A percentile compares a stretch with the other conserved stretches of the same genome.
Evolutionary conservation across 2,797 vertebrate species (phyloP).

Genomic region (Enteromius treurensis): DNA sequence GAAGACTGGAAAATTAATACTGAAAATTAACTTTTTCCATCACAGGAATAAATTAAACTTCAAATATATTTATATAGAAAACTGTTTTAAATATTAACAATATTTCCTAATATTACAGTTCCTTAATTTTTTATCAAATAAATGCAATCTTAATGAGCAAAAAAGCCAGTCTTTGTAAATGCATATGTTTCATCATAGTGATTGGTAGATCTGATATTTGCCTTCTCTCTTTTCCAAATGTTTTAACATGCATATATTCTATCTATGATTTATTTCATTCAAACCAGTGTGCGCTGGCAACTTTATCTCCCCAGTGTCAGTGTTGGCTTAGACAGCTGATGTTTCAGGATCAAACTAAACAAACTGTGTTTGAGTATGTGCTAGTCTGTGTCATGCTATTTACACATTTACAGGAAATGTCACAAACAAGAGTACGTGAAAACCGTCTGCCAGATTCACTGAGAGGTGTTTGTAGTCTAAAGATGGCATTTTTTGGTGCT

Average conservation of each 20-base stretch:
- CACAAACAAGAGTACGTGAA: slow-evolving; percentile 4
- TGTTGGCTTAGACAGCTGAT: slow-evolving; percentile 17
- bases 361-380: slow-evolving; percentile 15
- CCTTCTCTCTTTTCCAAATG: background rate
- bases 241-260: background rate
- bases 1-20: background rate
- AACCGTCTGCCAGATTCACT: slow-evolving; percentile 1
- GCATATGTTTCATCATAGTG: background rate
- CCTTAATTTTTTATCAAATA: background rate
- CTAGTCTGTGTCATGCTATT: slow-evolving; percentile 11
- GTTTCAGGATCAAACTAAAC: slow-evolving; percentile 32
- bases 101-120: background rate
- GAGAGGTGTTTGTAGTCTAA: slow-evolving; percentile 12
- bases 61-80: background rate
- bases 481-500: background rate
- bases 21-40: background rate
- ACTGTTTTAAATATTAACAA: background rate
- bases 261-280: background rate
- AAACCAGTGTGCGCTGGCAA: background rate
- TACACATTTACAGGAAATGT: slow-evolving; percentile 11
- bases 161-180: background rate
- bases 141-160: background rate
- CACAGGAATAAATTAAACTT: background rate
- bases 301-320: background rate
- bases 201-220: background rate